Evolutionary conservation across 2,888 invertebrate genomes (phyloP), one percentile per base, ranked within the genome.

Genomic region (Pedicia rivosa): DNA sequence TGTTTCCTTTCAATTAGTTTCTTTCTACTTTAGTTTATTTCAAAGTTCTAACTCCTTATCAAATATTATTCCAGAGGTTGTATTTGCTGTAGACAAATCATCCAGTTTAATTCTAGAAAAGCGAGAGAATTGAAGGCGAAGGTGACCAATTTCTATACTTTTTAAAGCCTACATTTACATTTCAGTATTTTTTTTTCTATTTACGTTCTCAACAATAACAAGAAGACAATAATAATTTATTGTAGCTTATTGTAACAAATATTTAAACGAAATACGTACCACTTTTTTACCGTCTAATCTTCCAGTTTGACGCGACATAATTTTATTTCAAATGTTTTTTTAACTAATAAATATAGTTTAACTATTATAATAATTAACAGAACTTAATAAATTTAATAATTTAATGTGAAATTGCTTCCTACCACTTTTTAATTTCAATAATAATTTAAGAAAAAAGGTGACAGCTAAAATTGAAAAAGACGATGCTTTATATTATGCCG

Each of bases 251-350:
- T 22, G 20, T n/a, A 16, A 17, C n/a, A 30, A 30, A 9, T 14
- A 14, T 24, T 22, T 33, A 22, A 13, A 19, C 20, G 13, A 24
- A 5, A 40, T 19, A 56, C 62, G 56, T 51, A 62, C 61, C 55
- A 61, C 62, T 61, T 61, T 61, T 37, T 61, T 61, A 7, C 56
- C 48, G 45, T 61, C 61, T 37, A 59, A 45, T 42, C 56, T 47
- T n/a, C 55, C 49, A 26, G 52, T 45, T 51, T 60, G 61, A 17
- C 61, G 51, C 3, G 61, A 61, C 61, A 61, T 61, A 31, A 20
- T 34, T 37, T 16, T 14, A 8, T 20, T 13, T 12, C n/a, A n/a
- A n/a, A n/a, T n/a, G n/a, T n/a, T n/a, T n/a, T n/a, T n/a, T n/a
- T n/a, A n/a, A n/a, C n/a, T n/a, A n/a, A n/a, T n/a, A n/a, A n/a